Base-by-base conservation (phyloP, 2,113 vertebrate genomes). In the Nesoenas mayeri region DNA sequence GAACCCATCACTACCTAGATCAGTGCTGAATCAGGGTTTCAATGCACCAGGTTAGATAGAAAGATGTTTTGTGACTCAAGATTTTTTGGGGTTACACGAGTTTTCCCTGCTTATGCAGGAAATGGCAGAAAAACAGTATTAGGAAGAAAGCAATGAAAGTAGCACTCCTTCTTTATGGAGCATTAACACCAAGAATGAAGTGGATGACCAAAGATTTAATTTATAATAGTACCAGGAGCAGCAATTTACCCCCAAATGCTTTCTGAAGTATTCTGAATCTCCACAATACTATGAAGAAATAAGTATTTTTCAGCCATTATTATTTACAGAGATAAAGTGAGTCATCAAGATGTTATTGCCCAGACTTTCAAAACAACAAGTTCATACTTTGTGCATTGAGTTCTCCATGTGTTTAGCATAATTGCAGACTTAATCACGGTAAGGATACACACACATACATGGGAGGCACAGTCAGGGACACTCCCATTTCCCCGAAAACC, bases 331-430 rank as follows among this genome's bases (percentile, higher is more conserved):
- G 50, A 92, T 78, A 79, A 78, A 91, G 57, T 95, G 88, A 96
- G 61, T 96, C 87, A 96, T 86, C 62, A 91, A 79, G 88, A 84
- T 44, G 31, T 79, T 92, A 51, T 51, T 94, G 83, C 61, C 57
- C 80, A 86, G 88, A 57, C 57, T 91, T 97, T 73, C 79, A 95
- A 96, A 96, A 96, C 65, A 60, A 64, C 20, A 7, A 69, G 88
- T 87, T 91, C 74, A 56, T 88, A 60, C 28, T 86, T 84, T 53
- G 65, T 74, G 80, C 36, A 22, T 54, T 64, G 65, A 90, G 89
- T 90, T 91, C 82, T 64, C 60, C 47, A 22, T 84, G 65, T 86
- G 77, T 61, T 96, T 88, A 86, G 79, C 79, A 66, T 82, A 94
- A 94, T 50, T 94, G 84, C 84, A 93, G 84, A 65, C 69, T 77